A percentile compares a stretch with the other conserved stretches of the same genome.
These are phyloP conservation scores for Eclectus roratus DNA, from an alignment of 2,113 vertebrate genomes.

Conservation along the genomic window DNA sequence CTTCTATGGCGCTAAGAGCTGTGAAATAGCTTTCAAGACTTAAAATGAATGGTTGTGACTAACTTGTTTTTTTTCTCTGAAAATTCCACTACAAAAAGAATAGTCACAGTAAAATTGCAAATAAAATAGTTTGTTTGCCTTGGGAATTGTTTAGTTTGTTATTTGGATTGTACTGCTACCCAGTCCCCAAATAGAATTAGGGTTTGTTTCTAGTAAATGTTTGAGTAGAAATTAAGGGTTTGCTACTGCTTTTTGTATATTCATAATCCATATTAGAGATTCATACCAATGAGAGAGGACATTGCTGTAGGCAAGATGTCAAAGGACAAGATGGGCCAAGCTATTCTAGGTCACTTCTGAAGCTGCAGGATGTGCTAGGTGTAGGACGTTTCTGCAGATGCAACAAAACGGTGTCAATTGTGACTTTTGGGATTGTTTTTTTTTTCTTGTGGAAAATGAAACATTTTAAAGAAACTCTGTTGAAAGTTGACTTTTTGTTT, in stretches of 20 bases:
- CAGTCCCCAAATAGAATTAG: not conserved
- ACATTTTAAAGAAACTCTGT: not conserved
- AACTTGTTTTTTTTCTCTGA: not conserved
- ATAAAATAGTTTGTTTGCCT: not conserved
- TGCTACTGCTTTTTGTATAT: not conserved
- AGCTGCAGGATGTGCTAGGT: not conserved
- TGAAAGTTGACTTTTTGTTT: not conserved
- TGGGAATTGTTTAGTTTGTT: constrained; percentile 3
- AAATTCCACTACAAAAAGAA: constrained; percentile 19
- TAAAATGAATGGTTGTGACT: constrained; percentile 10
- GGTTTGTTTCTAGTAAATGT: not conserved
- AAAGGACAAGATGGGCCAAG: not conserved
- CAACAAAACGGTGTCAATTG: not conserved
- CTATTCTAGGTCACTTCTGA: not conserved
- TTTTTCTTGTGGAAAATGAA: not conserved
- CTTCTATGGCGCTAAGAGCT: not conserved
- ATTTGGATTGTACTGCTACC: not conserved
- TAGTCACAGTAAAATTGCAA: constrained; percentile 1
- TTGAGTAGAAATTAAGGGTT: not conserved
- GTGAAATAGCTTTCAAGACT: constrained; percentile 30
- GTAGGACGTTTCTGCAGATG: not conserved
- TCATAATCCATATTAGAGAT: not conserved
- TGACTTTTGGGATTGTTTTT: not conserved
- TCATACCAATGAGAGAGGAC: not conserved
- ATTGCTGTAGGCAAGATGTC: not conserved